Evolutionary conservation across 2,113 vertebrate genomes (phyloP).

Genomic region (Danio rerio): DNA sequence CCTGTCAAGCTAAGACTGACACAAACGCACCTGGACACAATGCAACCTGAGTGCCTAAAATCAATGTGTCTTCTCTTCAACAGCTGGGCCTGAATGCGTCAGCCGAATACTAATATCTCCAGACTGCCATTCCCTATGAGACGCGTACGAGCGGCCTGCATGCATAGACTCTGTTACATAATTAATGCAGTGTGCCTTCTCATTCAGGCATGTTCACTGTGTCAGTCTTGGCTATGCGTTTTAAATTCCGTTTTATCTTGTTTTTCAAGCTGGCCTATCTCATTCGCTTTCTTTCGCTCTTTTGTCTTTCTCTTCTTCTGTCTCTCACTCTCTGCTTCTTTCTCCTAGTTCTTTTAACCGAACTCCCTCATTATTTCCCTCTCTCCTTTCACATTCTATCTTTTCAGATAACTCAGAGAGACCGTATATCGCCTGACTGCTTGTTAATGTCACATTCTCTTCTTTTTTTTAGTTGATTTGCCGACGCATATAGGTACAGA

Average conservation of each 20-base stretch:
- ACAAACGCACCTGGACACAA: constrained; percentile 52
- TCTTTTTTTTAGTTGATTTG: constrained; percentile 53
- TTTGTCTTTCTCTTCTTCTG: constrained; percentile 2
- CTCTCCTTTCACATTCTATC: background rate
- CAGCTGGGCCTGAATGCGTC: constrained; percentile 52
- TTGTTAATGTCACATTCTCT: constrained; percentile 6
- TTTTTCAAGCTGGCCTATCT: constrained; percentile 58
- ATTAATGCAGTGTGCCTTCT: constrained; percentile 78
- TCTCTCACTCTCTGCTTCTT: constrained; percentile 5
- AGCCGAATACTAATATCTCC: constrained; percentile 63
- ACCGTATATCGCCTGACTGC: constrained; percentile 54
- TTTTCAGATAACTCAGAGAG: constrained; percentile 61
- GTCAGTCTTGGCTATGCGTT: constrained; percentile 70
- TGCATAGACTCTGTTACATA: constrained; percentile 74
- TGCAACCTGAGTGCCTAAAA: constrained; percentile 53
- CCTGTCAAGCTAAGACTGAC: constrained; percentile 49
- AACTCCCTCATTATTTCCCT: constrained; percentile 29
- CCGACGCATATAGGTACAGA: constrained; percentile 37
- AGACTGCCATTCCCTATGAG: constrained; percentile 62
- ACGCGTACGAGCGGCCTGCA: constrained; percentile 57
- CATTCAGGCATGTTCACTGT: constrained; percentile 73
- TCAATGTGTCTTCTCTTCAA: constrained; percentile 59
- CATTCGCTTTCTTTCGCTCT: constrained; percentile 17
- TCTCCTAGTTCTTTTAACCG: constrained; percentile 11
- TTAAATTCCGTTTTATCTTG: constrained; percentile 78